These are phyloP conservation scores for Hyles vespertilio DNA, from an alignment of 1,140 invertebrate genomes.

Conservation along the genomic window DNA sequence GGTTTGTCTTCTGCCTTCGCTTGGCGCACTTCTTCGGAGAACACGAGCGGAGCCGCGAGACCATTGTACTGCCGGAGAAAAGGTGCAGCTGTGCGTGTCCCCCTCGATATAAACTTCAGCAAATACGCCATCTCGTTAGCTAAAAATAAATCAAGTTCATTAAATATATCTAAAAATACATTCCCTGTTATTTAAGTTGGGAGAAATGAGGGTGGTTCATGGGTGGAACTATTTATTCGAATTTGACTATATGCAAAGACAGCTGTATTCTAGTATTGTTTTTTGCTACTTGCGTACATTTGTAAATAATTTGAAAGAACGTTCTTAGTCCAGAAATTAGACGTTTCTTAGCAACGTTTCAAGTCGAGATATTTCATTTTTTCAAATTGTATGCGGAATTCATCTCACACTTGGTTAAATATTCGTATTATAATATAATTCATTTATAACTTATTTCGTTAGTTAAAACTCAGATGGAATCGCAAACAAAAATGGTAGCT, in stretches of 20 bases:
- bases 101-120: slow-evolving; percentile 25
- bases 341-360: too few species aligned
- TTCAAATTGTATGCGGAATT: too few species aligned
- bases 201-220: slow-evolving; percentile 12
- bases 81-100: slow-evolving; percentile 19
- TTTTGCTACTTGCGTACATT: too few species aligned
- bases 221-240: slow-evolving; percentile 12
- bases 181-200: slow-evolving; percentile 12
- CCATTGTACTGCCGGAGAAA: slow-evolving; percentile 11
- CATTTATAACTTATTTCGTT: too few species aligned
- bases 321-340: too few species aligned
- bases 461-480: too few species aligned
- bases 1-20: slow-evolving; percentile 79
- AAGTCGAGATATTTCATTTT: too few species aligned
- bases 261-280: background rate
- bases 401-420: too few species aligned
- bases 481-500: too few species aligned
- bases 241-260: slow-evolving; percentile 2
- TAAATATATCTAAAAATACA: slow-evolving; percentile 18
- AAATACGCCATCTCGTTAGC: slow-evolving; percentile 45
- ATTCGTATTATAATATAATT: too few species aligned
- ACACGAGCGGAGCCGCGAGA: slow-evolving; percentile 34
- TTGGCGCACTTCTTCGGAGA: slow-evolving; percentile 76
- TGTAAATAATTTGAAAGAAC: too few species aligned
- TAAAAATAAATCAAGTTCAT: slow-evolving; percentile 27